A percentile compares a stretch with the other conserved stretches of the same genome.
Conservation (phyloP, 2,888 invertebrate genomes). For the Xestia ashworthii region DNA sequence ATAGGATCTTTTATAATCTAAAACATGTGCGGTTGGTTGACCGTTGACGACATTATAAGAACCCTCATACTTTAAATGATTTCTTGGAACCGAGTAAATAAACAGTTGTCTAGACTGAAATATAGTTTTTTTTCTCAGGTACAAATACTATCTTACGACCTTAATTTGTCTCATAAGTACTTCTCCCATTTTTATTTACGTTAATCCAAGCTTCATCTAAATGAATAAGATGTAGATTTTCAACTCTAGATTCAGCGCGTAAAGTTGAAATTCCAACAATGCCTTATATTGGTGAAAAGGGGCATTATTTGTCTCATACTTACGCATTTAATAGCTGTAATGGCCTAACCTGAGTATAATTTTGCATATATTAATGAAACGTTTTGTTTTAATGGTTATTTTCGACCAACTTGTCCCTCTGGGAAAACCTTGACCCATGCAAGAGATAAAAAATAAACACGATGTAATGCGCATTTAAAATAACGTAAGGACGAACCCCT, state of each 20-base stretch:
- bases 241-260: background rate
- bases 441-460: constrained; percentile 21
- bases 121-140: constrained; percentile 3
- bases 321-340: constrained; percentile 10
- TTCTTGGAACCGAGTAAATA: constrained; percentile 11
- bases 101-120: constrained; percentile 10
- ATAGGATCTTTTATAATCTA: constrained; percentile 38
- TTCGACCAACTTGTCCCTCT: constrained; percentile 5
- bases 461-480: constrained; percentile 6
- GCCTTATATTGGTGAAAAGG: background rate
- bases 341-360: background rate
- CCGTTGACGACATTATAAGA: background rate
- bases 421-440: constrained; percentile 33
- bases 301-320: background rate
- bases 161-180: constrained; percentile 18
- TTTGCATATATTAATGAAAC: constrained; percentile 18
- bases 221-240: background rate
- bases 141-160: constrained; percentile 8
- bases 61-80: constrained; percentile 10
- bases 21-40: constrained; percentile 15
- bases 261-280: background rate
- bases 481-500: background rate
- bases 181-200: background rate
- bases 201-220: background rate
- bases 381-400: constrained; percentile 11